Percentiles rank a stretch among this genome's conserved stretches.
These are phyloP conservation scores for Actenoides lindsayi DNA, from an alignment of 2,113 vertebrate genomes.

Conservation along the genomic window DNA sequence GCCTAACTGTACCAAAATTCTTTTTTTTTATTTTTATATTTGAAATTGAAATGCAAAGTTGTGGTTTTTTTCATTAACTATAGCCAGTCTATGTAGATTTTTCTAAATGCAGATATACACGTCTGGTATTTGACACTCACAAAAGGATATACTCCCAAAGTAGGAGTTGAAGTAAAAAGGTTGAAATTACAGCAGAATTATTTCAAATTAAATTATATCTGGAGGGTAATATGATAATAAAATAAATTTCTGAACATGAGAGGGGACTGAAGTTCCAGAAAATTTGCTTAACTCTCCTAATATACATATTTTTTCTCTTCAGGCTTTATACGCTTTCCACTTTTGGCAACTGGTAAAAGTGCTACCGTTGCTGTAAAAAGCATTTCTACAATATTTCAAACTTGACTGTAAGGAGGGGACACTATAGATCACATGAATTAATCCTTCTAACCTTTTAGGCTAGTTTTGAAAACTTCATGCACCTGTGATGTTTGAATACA, in stretches of 20 bases:
- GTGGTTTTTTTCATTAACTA: neutral
- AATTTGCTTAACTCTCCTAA: slow-evolving; percentile 37
- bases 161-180: neutral
- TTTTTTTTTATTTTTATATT: neutral
- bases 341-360: neutral
- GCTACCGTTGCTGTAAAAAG: neutral
- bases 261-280: neutral
- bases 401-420: neutral
- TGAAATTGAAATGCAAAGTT: neutral
- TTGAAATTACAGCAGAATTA: neutral
- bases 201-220: neutral
- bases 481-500: neutral
- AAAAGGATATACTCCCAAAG: neutral
- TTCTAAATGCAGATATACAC: neutral
- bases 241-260: neutral
- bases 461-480: slow-evolving; percentile 27
- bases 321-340: neutral
- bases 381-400: neutral
- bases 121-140: neutral
- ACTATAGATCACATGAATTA: neutral
- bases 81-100: neutral
- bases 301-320: neutral
- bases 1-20: neutral
- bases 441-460: neutral
- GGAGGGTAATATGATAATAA: neutral